Evolutionary conservation across 2,797 vertebrate genomes (phyloP).

Genomic region (Mallotus villosus): DNA sequence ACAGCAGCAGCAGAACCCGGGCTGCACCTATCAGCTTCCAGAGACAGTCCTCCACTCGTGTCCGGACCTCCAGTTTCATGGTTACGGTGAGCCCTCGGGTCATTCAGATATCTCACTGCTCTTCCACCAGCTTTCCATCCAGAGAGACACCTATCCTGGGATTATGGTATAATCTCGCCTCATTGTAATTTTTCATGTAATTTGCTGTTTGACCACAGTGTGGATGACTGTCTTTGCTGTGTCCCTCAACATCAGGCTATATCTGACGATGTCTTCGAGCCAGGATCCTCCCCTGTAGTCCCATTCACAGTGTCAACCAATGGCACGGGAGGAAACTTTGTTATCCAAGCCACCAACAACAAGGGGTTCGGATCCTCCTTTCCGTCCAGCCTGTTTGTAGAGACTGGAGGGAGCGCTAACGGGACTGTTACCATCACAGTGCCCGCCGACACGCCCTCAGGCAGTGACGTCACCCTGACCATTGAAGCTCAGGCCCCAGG

Average conservation of each 20-base stretch:
- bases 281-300: too few relatives aligned
- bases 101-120: too few relatives aligned
- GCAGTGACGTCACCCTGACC: slow-evolving; percentile 61
- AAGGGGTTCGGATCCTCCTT: slow-evolving; percentile 34
- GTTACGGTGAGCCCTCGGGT: slow-evolving; percentile 51
- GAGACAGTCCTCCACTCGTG: slow-evolving; percentile 57
- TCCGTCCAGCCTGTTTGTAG: slow-evolving; percentile 42
- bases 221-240: neutral
- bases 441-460: slow-evolving; percentile 51
- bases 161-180: too few relatives aligned
- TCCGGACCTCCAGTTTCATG: slow-evolving; percentile 57
- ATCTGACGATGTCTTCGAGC: too few relatives aligned
- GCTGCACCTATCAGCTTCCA: slow-evolving; percentile 41
- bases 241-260: too few relatives aligned
- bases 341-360: slow-evolving; percentile 54
- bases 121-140: too few relatives aligned
- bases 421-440: slow-evolving; percentile 54
- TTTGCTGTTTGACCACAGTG: too few relatives aligned
- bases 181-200: too few relatives aligned
- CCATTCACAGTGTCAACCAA: slow-evolving; percentile 52
- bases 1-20: fast-evolving
- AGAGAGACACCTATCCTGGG: too few relatives aligned
- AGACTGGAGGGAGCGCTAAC: slow-evolving; percentile 21
- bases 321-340: slow-evolving; percentile 40
- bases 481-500: slow-evolving; percentile 48